Evolutionary conservation across 1,140 invertebrate species (phyloP).

Genomic region (Acromyrmex charruanus): DNA sequence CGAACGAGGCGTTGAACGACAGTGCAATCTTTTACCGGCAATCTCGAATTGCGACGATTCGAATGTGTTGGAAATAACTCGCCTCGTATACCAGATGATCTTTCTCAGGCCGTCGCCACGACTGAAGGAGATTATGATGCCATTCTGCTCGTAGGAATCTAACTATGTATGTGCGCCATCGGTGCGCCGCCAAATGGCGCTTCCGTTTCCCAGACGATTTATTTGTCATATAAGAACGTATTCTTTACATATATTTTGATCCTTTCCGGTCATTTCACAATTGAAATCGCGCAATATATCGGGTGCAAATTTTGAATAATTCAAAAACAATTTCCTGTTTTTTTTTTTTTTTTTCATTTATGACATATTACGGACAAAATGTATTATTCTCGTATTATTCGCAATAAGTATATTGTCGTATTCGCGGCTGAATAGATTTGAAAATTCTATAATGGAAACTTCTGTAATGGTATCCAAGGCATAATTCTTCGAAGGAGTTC

Average conservation of each 20-base stretch:
- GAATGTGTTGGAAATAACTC: constrained; percentile 47
- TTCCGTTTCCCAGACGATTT: constrained; percentile 65
- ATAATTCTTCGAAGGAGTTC: neutral
- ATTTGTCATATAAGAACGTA: neutral
- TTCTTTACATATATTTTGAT: neutral
- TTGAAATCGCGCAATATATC: neutral
- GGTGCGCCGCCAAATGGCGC: constrained; percentile 15
- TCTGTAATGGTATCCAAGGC: neutral
- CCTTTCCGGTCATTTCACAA: neutral
- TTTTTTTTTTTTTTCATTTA: neutral
- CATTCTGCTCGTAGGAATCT: constrained; percentile 36
- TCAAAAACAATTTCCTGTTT: neutral
- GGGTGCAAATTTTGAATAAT: neutral
- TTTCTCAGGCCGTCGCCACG: constrained; percentile 70
- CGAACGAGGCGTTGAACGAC: constrained; percentile 13
- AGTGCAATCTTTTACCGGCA: constrained; percentile 70
- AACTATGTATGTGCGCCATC: neutral
- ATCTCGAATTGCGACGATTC: constrained; percentile 68
- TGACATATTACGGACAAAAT: neutral
- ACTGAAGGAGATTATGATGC: constrained; percentile 77
- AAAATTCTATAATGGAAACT: neutral
- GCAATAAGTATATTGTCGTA: neutral
- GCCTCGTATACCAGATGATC: constrained; percentile 76
- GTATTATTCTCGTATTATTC: constrained; percentile 3
- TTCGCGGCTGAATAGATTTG: neutral